Percentiles rank a stretch among this genome's conserved stretches.
Conservation (phyloP, 2,797 vertebrate genomes). For the Hydrocynus forskahlii region DNA sequence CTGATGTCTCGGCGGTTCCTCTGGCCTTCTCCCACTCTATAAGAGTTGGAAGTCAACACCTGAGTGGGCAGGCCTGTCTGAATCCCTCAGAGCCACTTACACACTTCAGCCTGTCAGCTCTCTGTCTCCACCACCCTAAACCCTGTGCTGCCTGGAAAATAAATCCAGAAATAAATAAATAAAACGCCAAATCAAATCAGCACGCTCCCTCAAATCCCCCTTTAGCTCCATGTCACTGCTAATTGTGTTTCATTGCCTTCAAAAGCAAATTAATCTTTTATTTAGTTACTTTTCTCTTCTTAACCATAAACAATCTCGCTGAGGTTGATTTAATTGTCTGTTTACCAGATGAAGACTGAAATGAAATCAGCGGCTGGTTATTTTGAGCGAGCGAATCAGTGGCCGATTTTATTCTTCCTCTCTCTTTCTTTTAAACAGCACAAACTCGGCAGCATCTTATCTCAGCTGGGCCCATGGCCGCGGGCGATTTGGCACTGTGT, state of each 20-base stretch:
- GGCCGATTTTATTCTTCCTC: neutral
- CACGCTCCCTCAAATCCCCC: neutral
- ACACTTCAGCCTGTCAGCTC: neutral
- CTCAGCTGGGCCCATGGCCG: slow-evolving; percentile 4
- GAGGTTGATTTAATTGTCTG: slow-evolving; percentile 38
- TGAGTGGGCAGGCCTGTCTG: neutral
- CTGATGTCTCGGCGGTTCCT: slow-evolving; percentile 19
- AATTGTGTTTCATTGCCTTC: slow-evolving; percentile 9
- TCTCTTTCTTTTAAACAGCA: neutral
- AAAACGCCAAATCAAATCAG: slow-evolving; percentile 18
- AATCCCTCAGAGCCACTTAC: slow-evolving; percentile 5
- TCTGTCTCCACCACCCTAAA: neutral
- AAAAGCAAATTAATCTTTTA: neutral
- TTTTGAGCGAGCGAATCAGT: slow-evolving; percentile 4
- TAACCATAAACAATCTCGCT: slow-evolving; percentile 14
- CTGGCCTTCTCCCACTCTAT: slow-evolving; percentile 18
- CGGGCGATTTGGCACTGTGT: slow-evolving; percentile 31
- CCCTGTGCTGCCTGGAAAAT: neutral
- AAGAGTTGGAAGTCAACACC: neutral
- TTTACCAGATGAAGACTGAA: slow-evolving; percentile 14
- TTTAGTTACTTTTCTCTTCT: slow-evolving; percentile 19
- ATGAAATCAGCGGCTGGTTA: slow-evolving; percentile 2
- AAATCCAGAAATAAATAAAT: no score
- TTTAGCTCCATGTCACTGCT: slow-evolving; percentile 12
- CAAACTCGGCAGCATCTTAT: slow-evolving; percentile 20